These are phyloP conservation scores for Trypoxylon attenuatum DNA, from an alignment of 2,888 invertebrate species.

Conservation along the genomic window DNA sequence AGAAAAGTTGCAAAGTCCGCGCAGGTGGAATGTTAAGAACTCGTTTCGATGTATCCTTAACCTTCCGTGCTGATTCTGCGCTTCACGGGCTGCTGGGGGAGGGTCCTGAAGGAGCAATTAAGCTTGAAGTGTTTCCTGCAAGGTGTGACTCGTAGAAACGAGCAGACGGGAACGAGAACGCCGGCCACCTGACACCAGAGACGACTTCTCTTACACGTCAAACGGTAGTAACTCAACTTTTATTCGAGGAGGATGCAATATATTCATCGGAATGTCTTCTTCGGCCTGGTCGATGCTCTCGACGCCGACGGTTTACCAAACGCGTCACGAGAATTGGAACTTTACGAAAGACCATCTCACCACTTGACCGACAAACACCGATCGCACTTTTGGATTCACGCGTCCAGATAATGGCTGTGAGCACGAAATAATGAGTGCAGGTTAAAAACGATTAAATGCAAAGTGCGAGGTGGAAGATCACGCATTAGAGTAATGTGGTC, in stretches of 20 bases:
- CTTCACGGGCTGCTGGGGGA: constrained; percentile 51
- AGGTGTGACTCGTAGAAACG: constrained; percentile 71
- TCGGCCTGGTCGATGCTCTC: constrained; percentile 32
- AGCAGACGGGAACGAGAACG: constrained; percentile 64
- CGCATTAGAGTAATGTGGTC: background rate
- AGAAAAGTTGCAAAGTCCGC: constrained; percentile 20
- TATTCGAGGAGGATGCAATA: constrained; percentile 68
- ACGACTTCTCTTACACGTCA: constrained; percentile 61
- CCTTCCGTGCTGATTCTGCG: constrained; percentile 56
- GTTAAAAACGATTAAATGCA: background rate
- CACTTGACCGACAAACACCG: too few species aligned
- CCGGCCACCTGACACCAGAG: constrained; percentile 70
- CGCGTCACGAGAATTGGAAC: too few species aligned
- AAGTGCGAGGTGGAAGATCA: background rate
- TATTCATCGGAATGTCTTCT: constrained; percentile 60
- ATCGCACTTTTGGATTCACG: too few species aligned
- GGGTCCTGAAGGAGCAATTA: constrained; percentile 70
- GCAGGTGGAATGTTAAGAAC: constrained; percentile 57
- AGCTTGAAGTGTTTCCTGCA: constrained; percentile 72
- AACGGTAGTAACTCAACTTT: constrained; percentile 68
- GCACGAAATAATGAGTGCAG: background rate
- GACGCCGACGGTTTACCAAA: too few species aligned
- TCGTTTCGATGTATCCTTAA: constrained; percentile 58
- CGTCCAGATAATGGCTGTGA: background rate
- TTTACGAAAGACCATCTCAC: too few species aligned